These are phyloP conservation scores for Melieria omissa DNA, from an alignment of 2,888 invertebrate species.

Conservation along the genomic window DNA sequence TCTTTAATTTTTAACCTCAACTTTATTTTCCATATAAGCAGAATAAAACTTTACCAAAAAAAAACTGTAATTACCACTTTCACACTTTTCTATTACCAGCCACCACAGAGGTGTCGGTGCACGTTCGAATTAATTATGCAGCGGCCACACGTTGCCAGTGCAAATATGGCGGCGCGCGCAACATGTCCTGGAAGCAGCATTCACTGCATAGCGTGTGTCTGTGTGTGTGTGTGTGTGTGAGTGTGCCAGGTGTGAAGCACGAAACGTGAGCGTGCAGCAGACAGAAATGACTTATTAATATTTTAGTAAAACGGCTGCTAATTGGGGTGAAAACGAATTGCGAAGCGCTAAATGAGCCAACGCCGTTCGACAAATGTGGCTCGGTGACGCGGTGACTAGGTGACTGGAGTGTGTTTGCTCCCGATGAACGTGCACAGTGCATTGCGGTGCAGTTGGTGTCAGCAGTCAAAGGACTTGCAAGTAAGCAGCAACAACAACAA, in stretches of 20 bases:
- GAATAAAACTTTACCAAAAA: too few relatives aligned
- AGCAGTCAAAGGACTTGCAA: neutral
- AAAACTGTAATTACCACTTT: too few relatives aligned
- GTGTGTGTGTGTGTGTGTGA: neutral
- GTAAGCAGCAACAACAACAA: neutral
- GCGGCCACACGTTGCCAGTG: too few relatives aligned
- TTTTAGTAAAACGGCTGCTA: constrained; percentile 21
- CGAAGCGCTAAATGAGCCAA: neutral
- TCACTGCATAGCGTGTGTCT: neutral
- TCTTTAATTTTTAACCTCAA: too few relatives aligned
- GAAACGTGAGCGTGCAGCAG: neutral
- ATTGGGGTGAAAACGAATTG: constrained; percentile 21
- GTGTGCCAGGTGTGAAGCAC: neutral
- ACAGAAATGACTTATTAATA: constrained; percentile 14
- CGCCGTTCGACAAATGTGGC: neutral
- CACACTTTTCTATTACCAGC: too few relatives aligned
- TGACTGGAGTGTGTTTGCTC: neutral
- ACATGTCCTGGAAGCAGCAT: too few relatives aligned
- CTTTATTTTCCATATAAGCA: too few relatives aligned
- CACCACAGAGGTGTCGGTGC: too few relatives aligned
- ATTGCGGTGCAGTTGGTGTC: neutral
- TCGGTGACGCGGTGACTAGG: neutral
- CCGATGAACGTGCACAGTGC: neutral
- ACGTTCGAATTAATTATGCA: too few relatives aligned
- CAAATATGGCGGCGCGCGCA: too few relatives aligned